These are phyloP conservation scores for Melanocharis versteri DNA, from an alignment of 2,113 vertebrate species.

Conservation along the genomic window DNA sequence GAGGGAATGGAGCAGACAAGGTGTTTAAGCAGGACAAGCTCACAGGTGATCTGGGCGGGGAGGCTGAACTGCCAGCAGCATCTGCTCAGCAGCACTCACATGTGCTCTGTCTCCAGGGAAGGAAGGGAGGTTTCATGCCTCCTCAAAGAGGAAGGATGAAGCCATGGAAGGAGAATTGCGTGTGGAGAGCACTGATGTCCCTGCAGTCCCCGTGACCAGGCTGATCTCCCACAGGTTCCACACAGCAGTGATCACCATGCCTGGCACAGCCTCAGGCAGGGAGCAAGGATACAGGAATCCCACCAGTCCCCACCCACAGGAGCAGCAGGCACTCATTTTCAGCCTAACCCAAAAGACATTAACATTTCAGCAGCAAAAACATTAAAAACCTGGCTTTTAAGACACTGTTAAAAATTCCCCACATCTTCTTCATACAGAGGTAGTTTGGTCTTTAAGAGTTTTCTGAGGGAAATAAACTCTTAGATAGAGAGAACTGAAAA, in stretches of 20 bases:
- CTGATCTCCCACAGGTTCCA: neutral
- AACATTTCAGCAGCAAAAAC: conserved; percentile 28
- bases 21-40: neutral
- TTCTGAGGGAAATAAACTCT: neutral
- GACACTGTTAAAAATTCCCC: neutral
- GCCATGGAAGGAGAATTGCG: neutral
- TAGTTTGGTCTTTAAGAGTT: neutral
- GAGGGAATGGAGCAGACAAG: neutral
- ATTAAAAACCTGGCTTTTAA: neutral
- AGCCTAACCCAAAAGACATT: neutral
- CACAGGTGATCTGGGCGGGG: neutral
- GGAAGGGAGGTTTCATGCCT: neutral
- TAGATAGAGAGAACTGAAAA: neutral
- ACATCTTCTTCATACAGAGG: neutral
- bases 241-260: neutral
- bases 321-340: neutral
- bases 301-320: neutral
- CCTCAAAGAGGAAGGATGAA: neutral
- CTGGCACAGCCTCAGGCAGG: neutral
- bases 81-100: neutral
- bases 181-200: neutral
- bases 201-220: neutral
- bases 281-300: neutral
- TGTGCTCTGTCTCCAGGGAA: neutral
- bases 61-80: neutral